A percentile compares a stretch with the other conserved stretches of the same genome.
These are phyloP conservation scores for Chrysodeixis includens DNA, from an alignment of 2,888 invertebrate species.

Conservation along the genomic window DNA sequence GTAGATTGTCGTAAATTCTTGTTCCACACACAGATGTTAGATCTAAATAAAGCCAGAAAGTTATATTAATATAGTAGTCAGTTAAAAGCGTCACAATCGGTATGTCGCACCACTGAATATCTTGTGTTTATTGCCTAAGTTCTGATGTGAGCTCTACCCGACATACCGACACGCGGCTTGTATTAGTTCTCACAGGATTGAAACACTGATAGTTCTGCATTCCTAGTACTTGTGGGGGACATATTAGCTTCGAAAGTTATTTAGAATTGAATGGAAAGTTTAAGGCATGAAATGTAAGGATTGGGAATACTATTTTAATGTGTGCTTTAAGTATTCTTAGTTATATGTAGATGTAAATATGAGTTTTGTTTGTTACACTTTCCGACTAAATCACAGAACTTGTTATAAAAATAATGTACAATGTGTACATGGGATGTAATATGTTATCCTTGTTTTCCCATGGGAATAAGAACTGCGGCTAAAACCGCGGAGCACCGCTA, in stretches of 20 bases:
- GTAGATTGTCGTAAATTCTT: too few relatives aligned
- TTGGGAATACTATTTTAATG: too few relatives aligned
- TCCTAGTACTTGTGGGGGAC: slow-evolving; percentile 26
- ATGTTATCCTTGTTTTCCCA: too few relatives aligned
- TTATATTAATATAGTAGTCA: neutral
- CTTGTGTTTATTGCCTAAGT: slow-evolving; percentile 50
- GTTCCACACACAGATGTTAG: neutral
- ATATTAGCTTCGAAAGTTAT: slow-evolving; percentile 3
- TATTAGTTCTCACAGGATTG: slow-evolving; percentile 35
- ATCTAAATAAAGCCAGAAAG: neutral
- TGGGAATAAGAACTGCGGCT: too few relatives aligned
- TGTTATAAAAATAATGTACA: too few relatives aligned
- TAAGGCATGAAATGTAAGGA: neutral
- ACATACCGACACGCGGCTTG: slow-evolving; percentile 33
- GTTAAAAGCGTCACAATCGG: slow-evolving; percentile 18
- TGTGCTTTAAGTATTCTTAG: too few relatives aligned
- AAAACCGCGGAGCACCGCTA: too few relatives aligned
- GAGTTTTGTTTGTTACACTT: too few relatives aligned
- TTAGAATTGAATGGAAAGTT: neutral
- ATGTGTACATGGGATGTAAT: too few relatives aligned
- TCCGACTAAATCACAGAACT: too few relatives aligned
- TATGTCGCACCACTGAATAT: slow-evolving; percentile 23
- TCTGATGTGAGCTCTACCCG: slow-evolving; percentile 26
- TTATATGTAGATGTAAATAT: too few relatives aligned
- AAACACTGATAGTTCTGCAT: slow-evolving; percentile 33